Conservation (phyloP, 2,113 vertebrate genomes). For the Cyprinus carpio region DNA sequence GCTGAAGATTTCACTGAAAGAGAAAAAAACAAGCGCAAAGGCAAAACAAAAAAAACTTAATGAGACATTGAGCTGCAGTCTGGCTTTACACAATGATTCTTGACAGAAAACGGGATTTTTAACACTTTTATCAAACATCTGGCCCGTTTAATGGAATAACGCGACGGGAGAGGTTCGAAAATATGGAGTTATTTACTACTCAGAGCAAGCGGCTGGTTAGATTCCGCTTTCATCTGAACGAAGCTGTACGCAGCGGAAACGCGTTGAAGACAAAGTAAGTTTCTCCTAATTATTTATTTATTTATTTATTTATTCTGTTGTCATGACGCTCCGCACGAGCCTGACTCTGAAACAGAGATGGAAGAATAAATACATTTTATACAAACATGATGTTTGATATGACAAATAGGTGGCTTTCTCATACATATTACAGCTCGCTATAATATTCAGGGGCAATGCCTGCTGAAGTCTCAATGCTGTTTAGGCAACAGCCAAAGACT, state of each 20-base stretch:
- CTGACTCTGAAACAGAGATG: neutral
- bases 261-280: neutral
- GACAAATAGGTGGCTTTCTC: no score
- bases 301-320: neutral
- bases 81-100: neutral
- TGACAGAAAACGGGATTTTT: neutral
- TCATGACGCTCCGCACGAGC: neutral
- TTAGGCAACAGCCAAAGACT: no score
- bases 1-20: neutral
- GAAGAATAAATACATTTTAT: neutral
- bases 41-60: neutral
- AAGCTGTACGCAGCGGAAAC: neutral
- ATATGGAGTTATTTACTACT: neutral
- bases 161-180: neutral
- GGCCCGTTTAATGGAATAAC: neutral
- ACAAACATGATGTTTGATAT: no score
- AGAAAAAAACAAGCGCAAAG: neutral
- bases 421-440: neutral
- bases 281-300: no score
- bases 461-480: no score
- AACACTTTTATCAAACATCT: neutral
- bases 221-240: no score
- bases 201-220: no score
- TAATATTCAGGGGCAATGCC: no score
- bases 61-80: neutral